Evolutionary conservation across 1,140 invertebrate species (phyloP).

Genomic region (Nomia melanderi): DNA sequence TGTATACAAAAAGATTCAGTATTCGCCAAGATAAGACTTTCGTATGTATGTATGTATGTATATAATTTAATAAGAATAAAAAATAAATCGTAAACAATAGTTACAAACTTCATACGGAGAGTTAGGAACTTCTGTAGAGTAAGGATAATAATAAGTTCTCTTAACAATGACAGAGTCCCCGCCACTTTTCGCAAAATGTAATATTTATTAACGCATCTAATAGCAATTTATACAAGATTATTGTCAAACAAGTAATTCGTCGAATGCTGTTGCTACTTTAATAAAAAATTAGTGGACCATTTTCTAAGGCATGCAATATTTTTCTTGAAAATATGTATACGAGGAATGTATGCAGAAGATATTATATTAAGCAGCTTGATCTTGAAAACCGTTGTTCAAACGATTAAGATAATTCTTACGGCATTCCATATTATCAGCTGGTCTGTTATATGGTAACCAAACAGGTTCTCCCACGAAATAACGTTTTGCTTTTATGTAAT

Average conservation of each 20-base stretch:
- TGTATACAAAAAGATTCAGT: conserved; percentile 20
- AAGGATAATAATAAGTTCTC: too few species aligned
- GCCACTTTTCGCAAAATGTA: too few species aligned
- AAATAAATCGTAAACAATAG: conserved; percentile 10
- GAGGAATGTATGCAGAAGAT: not conserved
- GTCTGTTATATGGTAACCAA: conserved; percentile 94
- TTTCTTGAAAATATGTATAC: not conserved
- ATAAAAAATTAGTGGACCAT: not conserved
- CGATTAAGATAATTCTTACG: conserved; percentile 87
- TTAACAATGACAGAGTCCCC: too few species aligned
- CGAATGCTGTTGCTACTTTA: too few species aligned
- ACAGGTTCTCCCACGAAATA: conserved; percentile 96
- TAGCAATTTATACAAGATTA: too few species aligned
- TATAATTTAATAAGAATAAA: conserved; percentile 38
- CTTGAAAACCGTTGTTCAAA: conserved; percentile 82
- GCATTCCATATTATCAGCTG: conserved; percentile 92
- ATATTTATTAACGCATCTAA: too few species aligned
- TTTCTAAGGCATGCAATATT: not conserved
- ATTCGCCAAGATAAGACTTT: conserved; percentile 37
- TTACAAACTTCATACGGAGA: not conserved
- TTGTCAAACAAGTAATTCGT: too few species aligned
- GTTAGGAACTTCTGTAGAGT: too few species aligned
- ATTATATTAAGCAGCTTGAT: not conserved
- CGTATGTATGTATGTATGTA: conserved; percentile 54
- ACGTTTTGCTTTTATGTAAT: conserved; percentile 92